Base-by-base conservation (phyloP, 53 echinoderm and acorn worm species). In the Holothuria leucospilota region DNA sequence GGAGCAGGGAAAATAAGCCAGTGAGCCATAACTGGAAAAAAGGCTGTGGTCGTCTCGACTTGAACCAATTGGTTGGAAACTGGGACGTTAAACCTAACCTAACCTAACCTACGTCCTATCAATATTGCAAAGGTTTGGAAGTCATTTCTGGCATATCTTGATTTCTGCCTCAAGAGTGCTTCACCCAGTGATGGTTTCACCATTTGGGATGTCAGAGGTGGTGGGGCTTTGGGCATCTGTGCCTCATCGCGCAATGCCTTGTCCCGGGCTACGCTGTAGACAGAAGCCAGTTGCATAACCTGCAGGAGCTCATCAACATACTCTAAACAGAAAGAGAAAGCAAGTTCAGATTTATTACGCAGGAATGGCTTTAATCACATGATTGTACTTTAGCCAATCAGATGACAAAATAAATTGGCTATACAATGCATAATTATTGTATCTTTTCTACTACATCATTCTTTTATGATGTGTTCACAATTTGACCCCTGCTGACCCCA, bases 281-380 rank as follows among this genome's bases (percentile, higher is more conserved):
- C 18, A 2, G 8, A 4, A 51, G 53, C 77, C 23, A 77, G 23
- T 1, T 77, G 49, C 14, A 16, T 46, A 42, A 77, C 51, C 28
- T 77, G 46, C 8, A 77, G 42, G 26, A 77, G 27, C 51, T 46
- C 42, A 21, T 51, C 77, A 14, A 77, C 77, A 77, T 77, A 77
- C 49, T 77, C 53, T 77, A 6, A 21, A 16, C 6, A 65, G 9
- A 6, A 65, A 65, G 49, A 77, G 27, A 56, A 75, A 75, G 8
- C 1, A 11, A 26, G 20, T 21, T 28, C 21, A 71, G 27, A 25
- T 63, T 23, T 5, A 21, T 23, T 25, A 13, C 21, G n/a, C n/a
- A n/a, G n/a, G n/a, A 34, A 34, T 34, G 34, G 34, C 34, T n/a
- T 34, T 64, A 9, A 27, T 64, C 64, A 64, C 64, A 64, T 23